These are phyloP conservation scores for Litoditis marina DNA, from an alignment of 2,888 invertebrate species.

Conservation along the genomic window DNA sequence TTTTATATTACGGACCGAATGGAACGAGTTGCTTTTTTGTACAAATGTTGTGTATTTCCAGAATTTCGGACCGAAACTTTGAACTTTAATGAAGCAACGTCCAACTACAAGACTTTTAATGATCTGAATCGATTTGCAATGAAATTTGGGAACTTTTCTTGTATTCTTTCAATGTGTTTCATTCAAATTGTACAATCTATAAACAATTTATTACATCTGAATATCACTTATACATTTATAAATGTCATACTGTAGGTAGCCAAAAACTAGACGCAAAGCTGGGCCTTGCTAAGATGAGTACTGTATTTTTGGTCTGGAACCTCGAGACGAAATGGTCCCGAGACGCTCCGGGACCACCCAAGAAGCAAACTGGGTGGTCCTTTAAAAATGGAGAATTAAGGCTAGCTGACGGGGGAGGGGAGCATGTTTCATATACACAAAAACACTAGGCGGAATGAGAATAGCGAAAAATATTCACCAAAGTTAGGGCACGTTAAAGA, in stretches of 20 bases:
- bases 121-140: too few species aligned
- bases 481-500: not conserved
- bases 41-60: too few species aligned
- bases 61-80: too few species aligned
- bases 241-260: constrained; percentile 2
- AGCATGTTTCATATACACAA: constrained; percentile 3
- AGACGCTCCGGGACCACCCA: not conserved
- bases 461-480: constrained; percentile 1
- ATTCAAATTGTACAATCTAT: too few species aligned
- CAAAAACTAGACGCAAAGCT: constrained; percentile 15
- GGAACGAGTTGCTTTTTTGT: too few species aligned
- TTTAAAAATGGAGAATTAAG: constrained; percentile 15
- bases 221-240: constrained; percentile 7
- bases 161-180: too few species aligned
- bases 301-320: not conserved
- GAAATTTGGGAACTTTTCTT: too few species aligned
- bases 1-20: too few species aligned
- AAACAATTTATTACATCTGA: constrained; percentile 15
- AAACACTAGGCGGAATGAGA: constrained; percentile 12
- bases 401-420: constrained; percentile 5
- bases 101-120: too few species aligned
- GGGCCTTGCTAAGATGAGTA: constrained; percentile 11
- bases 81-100: too few species aligned
- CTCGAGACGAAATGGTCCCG: not conserved
- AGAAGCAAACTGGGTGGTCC: constrained; percentile 9